Percentiles rank a stretch among this genome's conserved stretches.
Conservation (phyloP, 2,113 vertebrate species). For the Sylvia atricapilla region DNA sequence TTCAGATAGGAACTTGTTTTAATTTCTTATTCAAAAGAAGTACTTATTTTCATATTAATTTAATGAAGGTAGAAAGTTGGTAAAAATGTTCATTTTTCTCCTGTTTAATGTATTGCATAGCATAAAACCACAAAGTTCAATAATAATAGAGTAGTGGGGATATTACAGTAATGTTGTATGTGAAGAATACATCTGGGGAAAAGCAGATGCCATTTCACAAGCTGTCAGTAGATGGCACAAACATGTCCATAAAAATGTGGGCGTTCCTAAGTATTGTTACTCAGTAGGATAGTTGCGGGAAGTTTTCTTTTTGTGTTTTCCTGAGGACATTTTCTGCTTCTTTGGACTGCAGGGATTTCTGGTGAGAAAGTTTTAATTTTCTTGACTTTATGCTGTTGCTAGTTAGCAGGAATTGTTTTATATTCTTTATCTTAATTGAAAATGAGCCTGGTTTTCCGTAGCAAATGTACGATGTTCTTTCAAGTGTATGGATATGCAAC, state of each 20-base stretch:
- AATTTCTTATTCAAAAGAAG: background rate
- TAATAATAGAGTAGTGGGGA: background rate
- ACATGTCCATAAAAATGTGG: background rate
- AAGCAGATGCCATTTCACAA: background rate
- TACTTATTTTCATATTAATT: background rate
- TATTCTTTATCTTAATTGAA: background rate
- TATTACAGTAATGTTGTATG: background rate
- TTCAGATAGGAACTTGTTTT: background rate
- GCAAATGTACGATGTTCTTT: background rate
- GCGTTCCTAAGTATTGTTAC: background rate
- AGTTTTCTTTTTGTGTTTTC: background rate
- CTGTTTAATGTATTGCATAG: background rate
- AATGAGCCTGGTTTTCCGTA: background rate
- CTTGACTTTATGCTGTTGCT: background rate
- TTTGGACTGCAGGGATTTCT: background rate
- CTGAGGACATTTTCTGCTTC: background rate
- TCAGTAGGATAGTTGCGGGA: background rate
- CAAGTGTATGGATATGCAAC: background rate
- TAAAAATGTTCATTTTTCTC: background rate
- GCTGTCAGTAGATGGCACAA: slow-evolving; percentile 31
- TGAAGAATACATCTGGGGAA: background rate
- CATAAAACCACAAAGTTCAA: background rate
- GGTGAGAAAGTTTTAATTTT: slow-evolving; percentile 28
- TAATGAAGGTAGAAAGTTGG: background rate
- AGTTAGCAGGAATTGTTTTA: background rate